phyloP scores from a whole-genome alignment of 2,888 invertebrate species.

The Nesidiocoris tenuis region DNA sequence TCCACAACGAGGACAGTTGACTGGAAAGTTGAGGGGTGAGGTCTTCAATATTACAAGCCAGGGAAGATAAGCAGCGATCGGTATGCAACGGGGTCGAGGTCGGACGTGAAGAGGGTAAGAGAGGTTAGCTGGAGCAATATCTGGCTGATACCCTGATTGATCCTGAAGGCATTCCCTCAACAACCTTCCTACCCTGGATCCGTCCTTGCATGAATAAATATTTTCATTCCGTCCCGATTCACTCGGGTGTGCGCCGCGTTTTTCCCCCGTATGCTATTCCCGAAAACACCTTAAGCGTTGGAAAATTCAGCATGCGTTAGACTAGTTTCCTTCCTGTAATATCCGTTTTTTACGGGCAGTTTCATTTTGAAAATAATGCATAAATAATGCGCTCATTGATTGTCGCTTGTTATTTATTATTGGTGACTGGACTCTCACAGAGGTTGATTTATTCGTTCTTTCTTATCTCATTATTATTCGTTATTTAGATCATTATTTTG shows the following conservation, averaged over 20 bases:
- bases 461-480: no score
- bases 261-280: neutral
- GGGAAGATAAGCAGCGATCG: neutral
- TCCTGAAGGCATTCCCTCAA: constrained; percentile 6
- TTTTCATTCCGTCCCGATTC: constrained; percentile 28
- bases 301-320: no score
- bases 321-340: no score
- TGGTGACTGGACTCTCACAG: no score
- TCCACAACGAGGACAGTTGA: neutral
- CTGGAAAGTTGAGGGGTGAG: neutral
- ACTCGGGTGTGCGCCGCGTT: neutral
- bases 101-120: constrained; percentile 11
- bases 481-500: no score
- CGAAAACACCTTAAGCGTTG: neutral
- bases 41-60: neutral
- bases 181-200: neutral
- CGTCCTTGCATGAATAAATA: constrained; percentile 31
- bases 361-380: no score
- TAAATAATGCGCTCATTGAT: no score
- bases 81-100: neutral
- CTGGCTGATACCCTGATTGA: constrained; percentile 17
- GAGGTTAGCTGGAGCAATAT: neutral
- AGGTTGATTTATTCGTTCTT: no score
- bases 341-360: no score
- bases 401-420: no score